A percentile compares a stretch with the other conserved stretches of the same genome.
Evolutionary conservation across 1,140 invertebrate species (phyloP).

Genomic region (Dendrolimus kikuchii): DNA sequence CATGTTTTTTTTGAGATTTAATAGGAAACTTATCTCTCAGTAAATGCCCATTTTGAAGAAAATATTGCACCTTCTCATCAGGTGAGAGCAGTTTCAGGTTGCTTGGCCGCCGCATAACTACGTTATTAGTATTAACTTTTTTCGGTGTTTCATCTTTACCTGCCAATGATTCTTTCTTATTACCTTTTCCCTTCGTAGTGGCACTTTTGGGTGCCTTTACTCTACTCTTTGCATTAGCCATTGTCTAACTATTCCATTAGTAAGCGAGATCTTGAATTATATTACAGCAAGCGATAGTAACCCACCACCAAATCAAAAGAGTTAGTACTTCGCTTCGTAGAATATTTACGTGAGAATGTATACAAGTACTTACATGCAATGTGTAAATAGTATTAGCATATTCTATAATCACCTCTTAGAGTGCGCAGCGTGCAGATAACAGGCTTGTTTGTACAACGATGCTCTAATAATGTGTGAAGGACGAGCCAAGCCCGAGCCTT

Average conservation of each 20-base stretch:
- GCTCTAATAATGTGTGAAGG: constrained; percentile 64
- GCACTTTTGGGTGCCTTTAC: constrained; percentile 42
- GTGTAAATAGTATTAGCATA: constrained; percentile 40
- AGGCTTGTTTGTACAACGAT: constrained; percentile 54
- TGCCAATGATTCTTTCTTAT: constrained; percentile 37
- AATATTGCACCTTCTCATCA: constrained; percentile 30
- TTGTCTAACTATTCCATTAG: constrained; percentile 31
- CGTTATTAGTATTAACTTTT: constrained; percentile 11
- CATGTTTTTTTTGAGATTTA: constrained; percentile 12
- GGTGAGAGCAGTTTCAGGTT: constrained; percentile 18
- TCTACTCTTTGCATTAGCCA: constrained; percentile 62
- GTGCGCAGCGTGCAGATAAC: constrained; percentile 50
- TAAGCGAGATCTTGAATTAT: constrained; percentile 20
- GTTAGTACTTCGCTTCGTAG: constrained; percentile 33
- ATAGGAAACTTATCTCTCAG: constrained; percentile 29
- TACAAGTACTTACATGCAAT: constrained; percentile 61
- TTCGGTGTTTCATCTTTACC: constrained; percentile 26
- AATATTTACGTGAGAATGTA: constrained; percentile 21
- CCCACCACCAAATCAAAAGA: constrained; percentile 52
- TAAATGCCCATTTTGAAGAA: constrained; percentile 29
- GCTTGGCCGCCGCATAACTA: constrained; percentile 28
- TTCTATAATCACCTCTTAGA: constrained; percentile 60
- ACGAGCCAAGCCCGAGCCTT: constrained; percentile 63
- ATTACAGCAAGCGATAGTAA: constrained; percentile 48
- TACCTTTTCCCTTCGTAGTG: constrained; percentile 29